These are phyloP conservation scores for Panagrolaimus sp. DNA, from an alignment of 1,140 invertebrate genomes.

Conservation along the genomic window DNA sequence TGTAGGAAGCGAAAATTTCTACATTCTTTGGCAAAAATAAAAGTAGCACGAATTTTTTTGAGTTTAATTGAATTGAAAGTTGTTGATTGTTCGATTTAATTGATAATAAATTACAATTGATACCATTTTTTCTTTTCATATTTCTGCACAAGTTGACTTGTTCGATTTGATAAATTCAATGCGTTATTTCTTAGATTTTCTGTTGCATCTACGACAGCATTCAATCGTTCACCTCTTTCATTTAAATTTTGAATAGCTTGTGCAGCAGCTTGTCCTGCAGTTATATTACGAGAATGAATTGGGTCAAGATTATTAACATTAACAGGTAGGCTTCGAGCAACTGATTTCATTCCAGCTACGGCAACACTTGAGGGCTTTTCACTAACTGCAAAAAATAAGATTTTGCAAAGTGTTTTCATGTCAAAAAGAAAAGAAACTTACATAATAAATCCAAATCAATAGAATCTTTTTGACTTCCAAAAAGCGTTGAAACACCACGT, in stretches of 20 bases:
- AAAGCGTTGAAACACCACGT: slow-evolving; percentile 52
- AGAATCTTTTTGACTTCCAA: slow-evolving; percentile 33
- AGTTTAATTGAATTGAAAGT: too few species aligned
- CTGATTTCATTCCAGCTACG: slow-evolving; percentile 31
- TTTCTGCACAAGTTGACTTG: slow-evolving; percentile 83
- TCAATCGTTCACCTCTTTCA: slow-evolving; percentile 88
- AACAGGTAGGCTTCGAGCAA: slow-evolving; percentile 50
- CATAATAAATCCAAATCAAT: slow-evolving; percentile 52
- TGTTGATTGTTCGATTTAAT: neutral
- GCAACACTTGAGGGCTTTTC: slow-evolving; percentile 40
- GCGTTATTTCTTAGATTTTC: slow-evolving; percentile 84
- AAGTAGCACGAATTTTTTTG: too few species aligned
- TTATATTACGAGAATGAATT: slow-evolving; percentile 31
- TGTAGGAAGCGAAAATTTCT: too few species aligned
- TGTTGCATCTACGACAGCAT: slow-evolving; percentile 80
- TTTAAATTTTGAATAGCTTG: slow-evolving; percentile 66
- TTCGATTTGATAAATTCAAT: slow-evolving; percentile 78
- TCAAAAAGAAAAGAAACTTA: slow-evolving; percentile 35
- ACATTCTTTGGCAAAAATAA: too few species aligned
- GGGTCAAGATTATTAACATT: slow-evolving; percentile 47
- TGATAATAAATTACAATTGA: slow-evolving; percentile 93
- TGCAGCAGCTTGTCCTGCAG: slow-evolving; percentile 52
- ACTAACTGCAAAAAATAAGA: slow-evolving; percentile 21
- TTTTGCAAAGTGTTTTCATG: neutral
- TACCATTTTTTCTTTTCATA: slow-evolving; percentile 99